Base-by-base conservation (phyloP, 2,113 vertebrate species). In the Phodopus roborovskii region DNA sequence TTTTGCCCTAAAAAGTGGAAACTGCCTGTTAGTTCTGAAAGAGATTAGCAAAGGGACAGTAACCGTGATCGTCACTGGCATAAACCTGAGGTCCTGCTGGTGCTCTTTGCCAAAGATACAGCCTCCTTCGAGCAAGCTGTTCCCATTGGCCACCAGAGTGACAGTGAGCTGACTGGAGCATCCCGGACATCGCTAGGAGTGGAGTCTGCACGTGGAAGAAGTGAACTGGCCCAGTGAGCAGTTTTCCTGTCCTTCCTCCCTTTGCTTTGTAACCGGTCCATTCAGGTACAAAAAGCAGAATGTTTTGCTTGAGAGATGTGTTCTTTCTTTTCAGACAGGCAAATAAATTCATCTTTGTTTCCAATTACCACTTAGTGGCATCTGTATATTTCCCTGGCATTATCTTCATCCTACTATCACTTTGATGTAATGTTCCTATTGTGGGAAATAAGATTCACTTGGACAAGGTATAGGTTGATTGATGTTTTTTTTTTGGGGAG, bases 331-430 rank as follows among this genome's bases (percentile, higher is more conserved):
- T 60, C 24, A 66, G 39, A 53, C 42, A 71, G 62, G 13, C 36
- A 93, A 96, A 86, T 96, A 93, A 85, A 96, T n/a, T 60, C 58
- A 70, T 19, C 22, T 91, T 86, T 73, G 58, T 75, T 88, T 92
- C 75, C 60, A 48, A 36, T 85, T 64, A 56, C 13, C 3, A 0
- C 78, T 58, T 58, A 45, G 26, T 45, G 24, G 28, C 20, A 48
- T 70, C 53, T 87, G 73, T 93, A 78, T n/a, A 7, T 93, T 95
- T 87, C 4, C 26, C 78, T 64, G 17, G 30, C 71, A 17, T 56
- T n/a, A 79, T 58, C 24, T 36, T 39, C 28, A 30, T 1, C 45
- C 48, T 22, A 16, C 36, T 91, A 60, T 66, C 60, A 50, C 48
- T 77, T 83, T 82, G 45, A 86, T 53, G 50, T 17, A 50, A 2